Evolutionary conservation across 53 echinoderm and acorn worm genomes (phyloP), one percentile per base, ranked within the genome.

Genomic region (Zoroaster sp.): DNA sequence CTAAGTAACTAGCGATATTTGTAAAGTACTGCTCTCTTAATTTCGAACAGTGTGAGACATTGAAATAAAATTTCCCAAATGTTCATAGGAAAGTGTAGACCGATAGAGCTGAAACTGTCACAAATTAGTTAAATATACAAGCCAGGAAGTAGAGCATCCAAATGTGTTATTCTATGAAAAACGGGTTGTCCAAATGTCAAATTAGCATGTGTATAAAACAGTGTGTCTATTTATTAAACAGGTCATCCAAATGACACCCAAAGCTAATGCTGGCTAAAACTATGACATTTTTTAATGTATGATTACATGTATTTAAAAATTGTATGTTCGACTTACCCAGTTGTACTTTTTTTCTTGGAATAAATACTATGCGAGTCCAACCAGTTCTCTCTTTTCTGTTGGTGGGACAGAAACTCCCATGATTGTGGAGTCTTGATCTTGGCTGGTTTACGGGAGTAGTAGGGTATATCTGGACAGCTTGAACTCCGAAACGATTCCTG

Each of bases 311-410:
- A 17, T 72, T 39, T 44, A 10, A 28, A 1, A 20, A 25, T 41
- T 1, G 23, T 4, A 8, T 17, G 47, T 67, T 8, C 6, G 18
- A 47, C 59, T 37, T 6, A 72, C 83, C 35, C 28, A 91, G 85
- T 52, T 66, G 39, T 74, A 23, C 23, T 67, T 31, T 73, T 66
- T 12, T 43, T 76, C 41, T 73, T 88, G 18, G 85, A 77, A 73
- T 96, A 96, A 43, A 96, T 95, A 34, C 91, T 91, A 45, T 89
- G 63, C 42, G 90, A 80, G 21, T 96, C 96, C 14, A 96, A 53
- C 70, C 89, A 73, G 73, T 96, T 96, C 53, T 95, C 96, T 74
- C 90, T 21, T 21, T 71, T 40, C 77, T 96, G 91, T 46, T 87
- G 77, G 12, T 83, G 74, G 34, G 52, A 73, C 87, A 79, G 93